These are phyloP conservation scores for Agonopterix heracliana DNA, from an alignment of 2,888 invertebrate species.

Conservation along the genomic window DNA sequence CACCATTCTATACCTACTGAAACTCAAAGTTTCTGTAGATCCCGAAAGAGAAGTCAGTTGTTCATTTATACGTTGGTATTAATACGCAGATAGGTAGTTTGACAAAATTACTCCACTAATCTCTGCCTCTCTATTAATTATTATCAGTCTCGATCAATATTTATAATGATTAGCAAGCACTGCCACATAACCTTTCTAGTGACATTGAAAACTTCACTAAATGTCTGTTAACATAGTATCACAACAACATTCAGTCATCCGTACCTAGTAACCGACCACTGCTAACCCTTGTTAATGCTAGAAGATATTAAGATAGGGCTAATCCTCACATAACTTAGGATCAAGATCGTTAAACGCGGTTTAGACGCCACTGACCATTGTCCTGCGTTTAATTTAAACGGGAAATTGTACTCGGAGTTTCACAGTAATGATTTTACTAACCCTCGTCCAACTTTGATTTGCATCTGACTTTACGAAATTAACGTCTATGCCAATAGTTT, in stretches of 20 bases:
- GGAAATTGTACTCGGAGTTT: constrained; percentile 35
- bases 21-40: too few species aligned
- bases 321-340: constrained; percentile 75
- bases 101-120: too few species aligned
- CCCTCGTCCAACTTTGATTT: constrained; percentile 27
- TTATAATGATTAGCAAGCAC: too few species aligned
- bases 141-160: too few species aligned
- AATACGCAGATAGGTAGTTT: too few species aligned
- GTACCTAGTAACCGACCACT: constrained; percentile 12
- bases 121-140: too few species aligned
- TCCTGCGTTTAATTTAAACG: constrained; percentile 73
- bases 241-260: constrained; percentile 13
- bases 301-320: constrained; percentile 71
- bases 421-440: constrained; percentile 62
- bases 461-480: not conserved
- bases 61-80: too few species aligned
- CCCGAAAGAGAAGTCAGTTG: too few species aligned
- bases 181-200: too few species aligned
- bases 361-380: constrained; percentile 66
- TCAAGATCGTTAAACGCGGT: constrained; percentile 58
- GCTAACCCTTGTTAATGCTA: constrained; percentile 46
- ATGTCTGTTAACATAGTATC: not conserved
- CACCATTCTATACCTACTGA: too few species aligned
- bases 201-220: not conserved
- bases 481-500: constrained; percentile 4